A percentile compares a stretch with the other conserved stretches of the same genome.
phyloP scores from a whole-genome alignment of 2,797 vertebrate species.

The Oryzias dopingdopingensis region DNA sequence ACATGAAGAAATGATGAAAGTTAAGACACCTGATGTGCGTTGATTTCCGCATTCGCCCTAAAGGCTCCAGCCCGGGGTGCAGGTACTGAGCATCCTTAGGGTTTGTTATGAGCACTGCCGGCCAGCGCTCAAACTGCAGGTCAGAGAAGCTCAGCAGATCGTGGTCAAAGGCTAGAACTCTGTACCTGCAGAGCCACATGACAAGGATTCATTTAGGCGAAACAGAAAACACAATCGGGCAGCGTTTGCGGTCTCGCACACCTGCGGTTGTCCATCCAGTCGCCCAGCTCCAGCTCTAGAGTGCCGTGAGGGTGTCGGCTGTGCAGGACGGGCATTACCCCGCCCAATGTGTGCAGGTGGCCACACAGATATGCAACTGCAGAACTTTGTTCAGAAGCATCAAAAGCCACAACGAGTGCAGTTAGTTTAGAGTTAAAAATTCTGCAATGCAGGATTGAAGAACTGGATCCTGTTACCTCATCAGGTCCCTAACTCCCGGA shows the following conservation, averaged over 20 bases:
- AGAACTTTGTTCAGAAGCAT: slow-evolving; percentile 72
- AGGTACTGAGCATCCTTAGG: slow-evolving; percentile 92
- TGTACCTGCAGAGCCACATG: slow-evolving; percentile 77
- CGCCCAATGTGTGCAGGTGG: slow-evolving; percentile 92
- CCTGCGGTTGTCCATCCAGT: slow-evolving; percentile 95
- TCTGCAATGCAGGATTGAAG: background rate
- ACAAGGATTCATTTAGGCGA: background rate
- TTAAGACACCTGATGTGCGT: slow-evolving; percentile 92
- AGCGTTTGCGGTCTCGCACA: background rate
- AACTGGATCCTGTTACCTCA: slow-evolving; percentile 79
- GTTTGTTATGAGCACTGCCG: slow-evolving; percentile 92
- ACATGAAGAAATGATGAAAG: slow-evolving; percentile 1
- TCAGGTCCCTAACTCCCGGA: slow-evolving; percentile 86
- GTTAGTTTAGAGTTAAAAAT: no score
- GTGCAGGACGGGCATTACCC: slow-evolving; percentile 90
- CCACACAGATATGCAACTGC: slow-evolving; percentile 94
- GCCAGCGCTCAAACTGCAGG: slow-evolving; percentile 89
- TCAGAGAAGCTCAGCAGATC: slow-evolving; percentile 95
- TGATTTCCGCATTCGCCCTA: slow-evolving; percentile 83
- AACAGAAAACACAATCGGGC: background rate
- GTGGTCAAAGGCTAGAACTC: slow-evolving; percentile 91
- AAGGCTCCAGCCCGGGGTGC: slow-evolving; percentile 85
- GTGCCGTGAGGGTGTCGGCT: slow-evolving; percentile 87
- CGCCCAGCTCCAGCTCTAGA: slow-evolving; percentile 93
- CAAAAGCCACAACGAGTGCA: background rate